These are phyloP conservation scores for Teleogryllus oceanicus DNA, from an alignment of 2,888 invertebrate genomes.

Conservation along the genomic window DNA sequence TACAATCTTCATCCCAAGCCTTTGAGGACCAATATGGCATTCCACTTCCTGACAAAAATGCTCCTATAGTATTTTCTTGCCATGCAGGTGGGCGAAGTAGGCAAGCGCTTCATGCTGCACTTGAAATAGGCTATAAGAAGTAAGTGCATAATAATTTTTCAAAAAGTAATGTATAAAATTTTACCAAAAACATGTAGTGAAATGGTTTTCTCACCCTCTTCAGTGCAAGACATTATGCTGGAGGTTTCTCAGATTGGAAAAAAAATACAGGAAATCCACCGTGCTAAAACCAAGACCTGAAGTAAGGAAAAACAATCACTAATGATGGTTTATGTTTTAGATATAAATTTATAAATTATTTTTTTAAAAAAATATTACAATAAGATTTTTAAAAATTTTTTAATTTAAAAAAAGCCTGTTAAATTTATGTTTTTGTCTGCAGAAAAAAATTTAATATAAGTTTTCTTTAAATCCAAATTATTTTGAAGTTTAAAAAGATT, in stretches of 20 bases:
- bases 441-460: no score
- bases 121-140: conserved; percentile 60
- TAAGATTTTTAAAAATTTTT: no score
- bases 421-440: no score
- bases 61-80: conserved; percentile 66
- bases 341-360: no score
- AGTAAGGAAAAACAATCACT: no score
- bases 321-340: no score
- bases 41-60: conserved; percentile 56
- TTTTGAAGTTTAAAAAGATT: no score
- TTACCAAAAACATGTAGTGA: conserved; percentile 39
- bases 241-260: conserved; percentile 33
- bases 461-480: no score
- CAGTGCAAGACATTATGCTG: conserved; percentile 31
- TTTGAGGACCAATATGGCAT: conserved; percentile 58
- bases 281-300: no score
- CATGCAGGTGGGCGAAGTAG: conserved; percentile 64
- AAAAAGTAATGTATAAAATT: background rate
- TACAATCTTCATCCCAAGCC: conserved; percentile 51
- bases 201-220: conserved; percentile 26
- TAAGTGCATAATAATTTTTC: conserved; percentile 45
- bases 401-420: no score
- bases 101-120: conserved; percentile 58
- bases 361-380: no score
- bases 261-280: conserved; percentile 26